Percentiles rank a stretch among this genome's conserved stretches.
Evolutionary conservation across 2,797 vertebrate species (phyloP).

Genomic region (Tiaroga cobitis): DNA sequence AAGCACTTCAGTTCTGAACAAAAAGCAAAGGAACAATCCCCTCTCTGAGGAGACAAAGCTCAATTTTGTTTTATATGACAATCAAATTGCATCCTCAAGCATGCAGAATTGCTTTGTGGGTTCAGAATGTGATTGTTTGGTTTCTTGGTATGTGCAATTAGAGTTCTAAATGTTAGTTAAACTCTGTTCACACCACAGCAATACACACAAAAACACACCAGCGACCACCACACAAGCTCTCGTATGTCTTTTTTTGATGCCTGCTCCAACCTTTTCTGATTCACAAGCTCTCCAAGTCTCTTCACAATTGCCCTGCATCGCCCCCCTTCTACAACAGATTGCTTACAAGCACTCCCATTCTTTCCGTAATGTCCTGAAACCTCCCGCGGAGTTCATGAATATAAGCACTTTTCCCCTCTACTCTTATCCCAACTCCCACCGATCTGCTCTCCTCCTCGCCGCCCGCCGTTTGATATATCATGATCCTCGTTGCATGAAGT

Average conservation of each 20-base stretch:
- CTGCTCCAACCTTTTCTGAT: slow-evolving; percentile 10
- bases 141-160: slow-evolving; percentile 1
- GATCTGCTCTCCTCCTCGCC: slow-evolving; percentile 41
- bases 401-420: slow-evolving; percentile 51
- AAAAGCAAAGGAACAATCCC: not conserved
- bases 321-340: slow-evolving; percentile 16
- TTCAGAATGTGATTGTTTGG: not conserved
- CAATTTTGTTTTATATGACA: not conserved
- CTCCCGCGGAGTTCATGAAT: slow-evolving; percentile 38
- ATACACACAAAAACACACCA: not conserved
- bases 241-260: not conserved
- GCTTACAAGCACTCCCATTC: slow-evolving; percentile 33
- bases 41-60: not conserved
- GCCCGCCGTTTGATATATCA: slow-evolving; percentile 58
- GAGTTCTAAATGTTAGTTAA: not conserved
- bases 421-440: slow-evolving; percentile 53
- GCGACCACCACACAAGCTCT: not conserved
- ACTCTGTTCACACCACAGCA: not conserved
- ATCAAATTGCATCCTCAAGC: not conserved
- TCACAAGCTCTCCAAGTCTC: slow-evolving; percentile 35
- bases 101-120: not conserved
- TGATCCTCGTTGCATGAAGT: slow-evolving; percentile 62
- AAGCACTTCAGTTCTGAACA: not conserved
- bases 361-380: slow-evolving; percentile 38
- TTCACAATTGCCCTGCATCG: slow-evolving; percentile 4